phyloP scores from a whole-genome alignment of 2,113 vertebrate species.

The Labeo rohita region DNA sequence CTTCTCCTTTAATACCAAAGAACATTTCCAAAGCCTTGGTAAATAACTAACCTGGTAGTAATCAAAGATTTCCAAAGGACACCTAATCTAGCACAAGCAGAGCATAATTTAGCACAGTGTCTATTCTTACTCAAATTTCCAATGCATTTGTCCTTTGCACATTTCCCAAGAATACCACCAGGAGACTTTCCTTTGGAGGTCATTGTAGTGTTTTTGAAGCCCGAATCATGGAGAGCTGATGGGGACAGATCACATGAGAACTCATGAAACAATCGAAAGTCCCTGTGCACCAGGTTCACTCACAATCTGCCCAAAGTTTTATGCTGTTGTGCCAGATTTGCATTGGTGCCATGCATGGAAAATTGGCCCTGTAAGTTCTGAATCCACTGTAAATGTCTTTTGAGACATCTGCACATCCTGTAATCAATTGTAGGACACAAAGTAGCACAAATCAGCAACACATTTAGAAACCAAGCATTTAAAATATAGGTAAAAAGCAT shows the following conservation, averaged over 20 bases:
- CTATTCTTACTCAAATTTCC: background rate
- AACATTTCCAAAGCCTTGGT: background rate
- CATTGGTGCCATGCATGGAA: background rate
- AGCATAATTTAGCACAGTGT: background rate
- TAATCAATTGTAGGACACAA: background rate
- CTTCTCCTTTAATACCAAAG: background rate
- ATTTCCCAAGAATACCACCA: slow-evolving; percentile 1
- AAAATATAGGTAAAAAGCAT: background rate
- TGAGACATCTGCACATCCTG: background rate
- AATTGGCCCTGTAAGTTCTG: background rate
- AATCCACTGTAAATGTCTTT: background rate
- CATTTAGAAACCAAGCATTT: background rate
- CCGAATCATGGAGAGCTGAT: background rate
- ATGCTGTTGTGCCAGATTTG: background rate
- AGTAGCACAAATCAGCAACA: background rate
- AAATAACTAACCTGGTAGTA: background rate
- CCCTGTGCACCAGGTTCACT: background rate
- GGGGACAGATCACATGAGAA: background rate
- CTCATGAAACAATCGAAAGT: background rate
- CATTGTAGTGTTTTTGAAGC: slow-evolving; percentile 1
- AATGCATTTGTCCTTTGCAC: background rate
- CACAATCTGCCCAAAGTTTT: background rate
- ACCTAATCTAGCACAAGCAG: background rate
- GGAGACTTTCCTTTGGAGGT: background rate
- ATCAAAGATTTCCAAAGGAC: background rate